These are phyloP conservation scores for Syngnathus acus DNA, from an alignment of 2,797 vertebrate genomes.

Conservation along the genomic window DNA sequence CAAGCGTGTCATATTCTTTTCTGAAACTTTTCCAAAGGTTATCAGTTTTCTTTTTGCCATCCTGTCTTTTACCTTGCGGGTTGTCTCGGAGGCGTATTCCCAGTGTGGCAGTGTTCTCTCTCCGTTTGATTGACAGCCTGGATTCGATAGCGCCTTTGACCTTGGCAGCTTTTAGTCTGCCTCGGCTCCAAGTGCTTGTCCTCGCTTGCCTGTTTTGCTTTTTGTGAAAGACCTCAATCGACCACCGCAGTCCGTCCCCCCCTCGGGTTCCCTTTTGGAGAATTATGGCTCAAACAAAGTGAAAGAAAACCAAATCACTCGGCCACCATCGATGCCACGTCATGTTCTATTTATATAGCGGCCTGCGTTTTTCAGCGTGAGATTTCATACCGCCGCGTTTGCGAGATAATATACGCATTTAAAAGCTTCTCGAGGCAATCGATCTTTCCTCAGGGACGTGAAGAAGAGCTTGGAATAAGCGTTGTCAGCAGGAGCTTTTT, in stretches of 20 bases:
- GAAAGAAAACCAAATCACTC: not conserved
- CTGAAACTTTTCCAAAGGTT: not conserved
- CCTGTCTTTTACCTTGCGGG: not conserved
- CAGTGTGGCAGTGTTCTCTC: not conserved
- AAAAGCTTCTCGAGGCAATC: slow-evolving; percentile 63
- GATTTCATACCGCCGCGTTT: slow-evolving; percentile 61
- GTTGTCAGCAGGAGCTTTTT: slow-evolving; percentile 52
- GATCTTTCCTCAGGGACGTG: slow-evolving; percentile 54
- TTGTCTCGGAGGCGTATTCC: not conserved
- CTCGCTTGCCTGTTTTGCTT: not conserved
- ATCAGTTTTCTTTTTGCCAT: not conserved
- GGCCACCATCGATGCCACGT: not conserved
- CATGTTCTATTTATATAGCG: no score
- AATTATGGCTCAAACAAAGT: not conserved
- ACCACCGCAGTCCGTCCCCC: no score
- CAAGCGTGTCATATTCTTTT: no score
- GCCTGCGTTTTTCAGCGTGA: slow-evolving; percentile 16
- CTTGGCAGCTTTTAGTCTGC: slow-evolving; percentile 1
- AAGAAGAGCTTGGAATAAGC: slow-evolving; percentile 45
- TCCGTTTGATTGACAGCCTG: not conserved
- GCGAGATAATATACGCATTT: slow-evolving; percentile 56
- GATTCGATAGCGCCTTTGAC: slow-evolving; percentile 5
- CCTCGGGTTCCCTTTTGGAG: not conserved
- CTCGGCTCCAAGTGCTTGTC: not conserved
- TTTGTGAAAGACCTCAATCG: not conserved